Evolutionary conservation across 2,113 vertebrate genomes (phyloP), one percentile per base, ranked within the genome.

Genomic region (Collichthys lucidus): DNA sequence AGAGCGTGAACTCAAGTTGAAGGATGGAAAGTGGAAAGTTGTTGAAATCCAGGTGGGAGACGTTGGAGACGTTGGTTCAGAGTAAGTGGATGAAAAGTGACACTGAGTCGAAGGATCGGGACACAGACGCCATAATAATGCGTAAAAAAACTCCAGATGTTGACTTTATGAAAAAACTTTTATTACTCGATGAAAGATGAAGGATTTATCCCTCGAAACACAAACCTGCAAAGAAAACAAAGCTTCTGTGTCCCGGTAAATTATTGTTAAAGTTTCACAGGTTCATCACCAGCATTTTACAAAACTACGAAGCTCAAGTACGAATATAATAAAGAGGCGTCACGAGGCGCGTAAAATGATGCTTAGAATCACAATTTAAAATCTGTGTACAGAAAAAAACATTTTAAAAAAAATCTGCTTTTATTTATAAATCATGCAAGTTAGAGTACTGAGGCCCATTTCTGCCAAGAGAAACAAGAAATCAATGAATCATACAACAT

Each of bases 231-330:
- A 16, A 76, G 11, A 47, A 64, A 77, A 44, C 17, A 19, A 1
- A 68, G 40, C 72, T 74, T 85, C 65, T 24, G 77, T 61, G 46
- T 57, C 60, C 46, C 19, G 1, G 40, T 50, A 2, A 65, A 53
- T 64, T 31, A 29, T 69, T 35, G 8, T 82, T 56, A 2, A 52
- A 24, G 3, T 22, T 16, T 29, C 11, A 22, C 29, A 4, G 44
- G 31, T 84, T 50, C 68, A 0, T 85, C 86, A 90, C 86, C 83
- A 85, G 87, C 85, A 2, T 53, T 62, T 57, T 26, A 15, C 35
- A 42, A 11, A 31, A 62, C 50, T 26, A 9, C 31, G 71, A 84
- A 83, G 63, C 59, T 76, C 42, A 3, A 6, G 19, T 1, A 35
- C 35, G 5, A 29, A n/a, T 4, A 61, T 60, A 5, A 20, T 26